A percentile compares a stretch with the other conserved stretches of the same genome.
Conservation (phyloP, 2,888 invertebrate genomes). For the Anorthoa munda region DNA sequence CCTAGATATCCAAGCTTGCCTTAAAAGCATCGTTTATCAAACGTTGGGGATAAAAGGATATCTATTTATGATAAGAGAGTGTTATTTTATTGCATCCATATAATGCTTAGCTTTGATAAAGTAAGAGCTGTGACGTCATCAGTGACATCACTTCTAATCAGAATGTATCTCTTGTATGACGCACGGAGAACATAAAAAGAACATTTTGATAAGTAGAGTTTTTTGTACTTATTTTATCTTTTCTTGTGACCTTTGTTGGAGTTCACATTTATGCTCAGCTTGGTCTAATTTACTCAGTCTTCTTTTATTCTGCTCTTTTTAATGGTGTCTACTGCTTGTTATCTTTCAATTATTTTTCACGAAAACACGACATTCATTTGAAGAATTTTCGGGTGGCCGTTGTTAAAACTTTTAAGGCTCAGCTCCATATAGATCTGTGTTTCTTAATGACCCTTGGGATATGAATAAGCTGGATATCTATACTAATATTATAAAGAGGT, state of each 20-base stretch:
- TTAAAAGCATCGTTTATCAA: constrained; percentile 43
- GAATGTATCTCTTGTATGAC: constrained; percentile 40
- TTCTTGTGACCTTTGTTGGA: background rate
- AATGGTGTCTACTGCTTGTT: too few species aligned
- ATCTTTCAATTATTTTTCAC: too few species aligned
- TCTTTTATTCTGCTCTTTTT: background rate
- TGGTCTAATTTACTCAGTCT: background rate
- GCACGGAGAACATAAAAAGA: constrained; percentile 43
- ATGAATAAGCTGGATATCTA: background rate
- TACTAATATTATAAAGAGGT: too few species aligned
- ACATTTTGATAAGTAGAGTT: constrained; percentile 1
- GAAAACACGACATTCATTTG: too few species aligned
- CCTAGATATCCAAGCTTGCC: constrained; percentile 2
- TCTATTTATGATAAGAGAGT: constrained; percentile 44
- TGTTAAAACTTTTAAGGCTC: too few species aligned
- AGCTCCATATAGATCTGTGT: background rate
- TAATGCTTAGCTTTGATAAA: constrained; percentile 52
- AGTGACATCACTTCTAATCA: constrained; percentile 56
- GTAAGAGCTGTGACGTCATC: constrained; percentile 42
- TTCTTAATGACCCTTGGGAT: background rate
- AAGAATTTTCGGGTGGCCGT: too few species aligned
- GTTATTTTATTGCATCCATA: constrained; percentile 52
- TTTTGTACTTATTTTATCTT: constrained; percentile 8
- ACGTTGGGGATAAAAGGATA: constrained; percentile 50
- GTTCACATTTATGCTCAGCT: background rate